A percentile compares a stretch with the other conserved stretches of the same genome.
phyloP scores from a whole-genome alignment of 1,140 invertebrate genomes.

The Lasaia peninsularis region DNA sequence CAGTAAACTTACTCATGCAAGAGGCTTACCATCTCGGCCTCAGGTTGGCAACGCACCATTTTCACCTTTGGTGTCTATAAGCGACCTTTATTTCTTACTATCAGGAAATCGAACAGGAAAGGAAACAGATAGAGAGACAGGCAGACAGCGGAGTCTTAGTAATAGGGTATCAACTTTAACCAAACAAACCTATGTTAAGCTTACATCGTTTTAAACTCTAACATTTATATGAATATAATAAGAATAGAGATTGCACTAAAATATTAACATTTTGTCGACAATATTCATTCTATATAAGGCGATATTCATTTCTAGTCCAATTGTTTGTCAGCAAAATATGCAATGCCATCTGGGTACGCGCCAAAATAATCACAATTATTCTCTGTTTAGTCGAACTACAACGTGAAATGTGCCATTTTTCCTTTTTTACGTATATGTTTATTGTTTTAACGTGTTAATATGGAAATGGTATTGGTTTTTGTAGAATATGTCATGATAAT shows the following conservation, averaged over 20 bases:
- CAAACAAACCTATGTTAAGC: no score
- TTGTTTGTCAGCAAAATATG: slow-evolving; percentile 49
- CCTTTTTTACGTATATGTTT: slow-evolving; percentile 11
- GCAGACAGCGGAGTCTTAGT: no score
- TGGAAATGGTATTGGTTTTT: background rate
- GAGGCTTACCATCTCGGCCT: no score
- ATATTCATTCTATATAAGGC: slow-evolving; percentile 18
- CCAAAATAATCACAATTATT: slow-evolving; percentile 73
- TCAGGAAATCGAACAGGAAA: background rate
- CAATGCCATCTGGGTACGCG: slow-evolving; percentile 59
- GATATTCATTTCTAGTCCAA: slow-evolving; percentile 22
- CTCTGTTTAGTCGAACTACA: slow-evolving; percentile 49
- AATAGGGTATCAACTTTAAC: no score
- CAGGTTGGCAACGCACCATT: no score
- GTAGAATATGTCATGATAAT: background rate
- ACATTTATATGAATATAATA: no score
- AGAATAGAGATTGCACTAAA: no score
- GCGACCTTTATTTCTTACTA: background rate
- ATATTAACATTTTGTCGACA: slow-evolving; percentile 2
- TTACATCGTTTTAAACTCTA: no score
- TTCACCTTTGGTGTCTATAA: no score
- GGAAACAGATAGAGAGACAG: no score
- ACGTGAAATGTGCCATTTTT: slow-evolving; percentile 16
- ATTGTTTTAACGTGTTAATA: slow-evolving; percentile 9
- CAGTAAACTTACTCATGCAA: no score